Conservation (phyloP, 2,113 vertebrate species). For the Mesembrinibis cayennensis region DNA sequence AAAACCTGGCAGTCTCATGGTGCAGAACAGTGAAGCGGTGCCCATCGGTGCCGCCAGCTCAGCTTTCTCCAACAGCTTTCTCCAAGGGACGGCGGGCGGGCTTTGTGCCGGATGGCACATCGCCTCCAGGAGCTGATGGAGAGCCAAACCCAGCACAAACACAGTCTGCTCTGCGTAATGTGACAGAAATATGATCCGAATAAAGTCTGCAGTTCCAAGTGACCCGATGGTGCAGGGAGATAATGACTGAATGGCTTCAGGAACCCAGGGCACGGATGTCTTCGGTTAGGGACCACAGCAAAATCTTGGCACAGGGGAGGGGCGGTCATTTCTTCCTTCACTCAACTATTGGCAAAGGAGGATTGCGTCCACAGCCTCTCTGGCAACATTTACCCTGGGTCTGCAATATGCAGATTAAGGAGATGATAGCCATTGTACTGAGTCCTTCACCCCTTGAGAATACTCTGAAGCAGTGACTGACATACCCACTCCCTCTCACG, state of each 20-base stretch:
- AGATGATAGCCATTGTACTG: neutral
- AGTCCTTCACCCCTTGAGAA: neutral
- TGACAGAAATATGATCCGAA: neutral
- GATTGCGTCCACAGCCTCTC: neutral
- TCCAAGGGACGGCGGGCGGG: accelerated
- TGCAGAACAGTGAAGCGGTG: neutral
- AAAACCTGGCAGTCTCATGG: accelerated
- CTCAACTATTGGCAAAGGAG: neutral
- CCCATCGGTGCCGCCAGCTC: neutral
- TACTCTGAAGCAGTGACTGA: neutral
- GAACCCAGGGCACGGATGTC: neutral
- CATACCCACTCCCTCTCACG: neutral
- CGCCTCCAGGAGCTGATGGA: neutral
- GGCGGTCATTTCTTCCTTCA: neutral
- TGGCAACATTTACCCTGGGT: neutral
- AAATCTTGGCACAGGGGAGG: neutral
- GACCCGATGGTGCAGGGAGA: neutral
- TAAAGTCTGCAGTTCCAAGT: neutral
- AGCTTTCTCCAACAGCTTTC: neutral
- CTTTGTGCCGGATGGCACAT: neutral
- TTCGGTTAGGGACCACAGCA: neutral
- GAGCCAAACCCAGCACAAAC: neutral
- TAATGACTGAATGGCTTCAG: neutral
- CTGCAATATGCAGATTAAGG: neutral
- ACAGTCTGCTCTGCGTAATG: neutral